Conservation (phyloP, 2,888 invertebrate genomes). For the Herminia tarsipennalis region DNA sequence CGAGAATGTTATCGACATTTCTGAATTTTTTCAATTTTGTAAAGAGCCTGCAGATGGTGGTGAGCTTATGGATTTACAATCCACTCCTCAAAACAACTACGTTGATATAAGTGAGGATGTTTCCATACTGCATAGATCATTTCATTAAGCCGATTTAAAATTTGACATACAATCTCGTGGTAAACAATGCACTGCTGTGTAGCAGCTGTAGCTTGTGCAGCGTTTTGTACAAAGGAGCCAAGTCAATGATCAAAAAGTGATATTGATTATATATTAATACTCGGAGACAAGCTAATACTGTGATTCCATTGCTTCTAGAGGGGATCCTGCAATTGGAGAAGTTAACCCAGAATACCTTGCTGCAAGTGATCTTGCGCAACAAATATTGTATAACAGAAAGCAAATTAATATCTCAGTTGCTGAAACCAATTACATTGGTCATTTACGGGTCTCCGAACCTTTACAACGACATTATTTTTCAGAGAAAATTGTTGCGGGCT, state of each 20-base stretch:
- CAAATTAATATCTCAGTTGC: too few species aligned
- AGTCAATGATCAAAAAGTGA: constrained; percentile 12
- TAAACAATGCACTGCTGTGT: constrained; percentile 29
- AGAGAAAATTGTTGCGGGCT: constrained; percentile 10
- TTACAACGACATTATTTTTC: constrained; percentile 16
- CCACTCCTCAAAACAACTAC: too few species aligned
- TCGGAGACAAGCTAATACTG: constrained; percentile 15
- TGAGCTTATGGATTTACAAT: too few species aligned
- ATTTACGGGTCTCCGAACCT: constrained; percentile 18
- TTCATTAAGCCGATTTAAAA: constrained; percentile 25
- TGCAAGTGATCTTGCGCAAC: constrained; percentile 5
- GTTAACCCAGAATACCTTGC: constrained; percentile 14
- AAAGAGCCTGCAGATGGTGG: too few species aligned
- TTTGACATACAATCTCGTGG: constrained; percentile 26
- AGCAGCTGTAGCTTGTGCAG: constrained; percentile 27
- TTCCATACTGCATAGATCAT: constrained; percentile 24
- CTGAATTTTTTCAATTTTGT: too few species aligned
- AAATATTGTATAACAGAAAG: constrained; percentile 15
- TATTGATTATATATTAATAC: constrained; percentile 14
- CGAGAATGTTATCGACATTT: too few species aligned
- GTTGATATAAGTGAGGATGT: constrained; percentile 8
- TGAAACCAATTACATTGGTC: constrained; percentile 13
- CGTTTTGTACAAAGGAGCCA: constrained; percentile 10
- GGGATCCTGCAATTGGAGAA: constrained; percentile 7
- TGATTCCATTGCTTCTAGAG: constrained; percentile 9